A percentile compares a stretch with the other conserved stretches of the same genome.
Evolutionary conservation across 2,888 invertebrate species (phyloP).

Genomic region (Apoda limacodes): DNA sequence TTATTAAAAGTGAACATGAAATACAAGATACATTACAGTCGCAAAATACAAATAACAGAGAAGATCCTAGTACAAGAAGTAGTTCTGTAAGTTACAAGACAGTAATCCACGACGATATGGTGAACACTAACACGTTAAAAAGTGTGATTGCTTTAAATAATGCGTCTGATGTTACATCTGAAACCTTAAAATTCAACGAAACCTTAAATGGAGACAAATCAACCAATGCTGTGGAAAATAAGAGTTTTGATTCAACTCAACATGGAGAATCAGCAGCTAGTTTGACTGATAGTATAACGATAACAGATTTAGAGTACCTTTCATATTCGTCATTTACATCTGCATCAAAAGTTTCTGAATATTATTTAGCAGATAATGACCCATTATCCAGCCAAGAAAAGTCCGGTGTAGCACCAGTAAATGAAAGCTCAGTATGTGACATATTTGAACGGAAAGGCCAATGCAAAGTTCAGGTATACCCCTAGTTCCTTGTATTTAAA

Average conservation of each 20-base stretch:
- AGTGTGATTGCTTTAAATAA: too few species aligned
- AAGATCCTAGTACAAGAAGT: too few species aligned
- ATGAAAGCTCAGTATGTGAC: conserved; percentile 30
- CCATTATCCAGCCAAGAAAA: conserved; percentile 18
- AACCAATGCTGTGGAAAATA: too few species aligned
- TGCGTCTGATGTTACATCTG: too few species aligned
- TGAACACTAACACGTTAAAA: conserved; percentile 21
- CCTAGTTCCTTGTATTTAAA: too few species aligned
- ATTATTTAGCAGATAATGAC: conserved; percentile 36
- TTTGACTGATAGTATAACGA: conserved; percentile 21
- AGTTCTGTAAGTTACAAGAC: conserved; percentile 29
- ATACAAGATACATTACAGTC: too few species aligned
- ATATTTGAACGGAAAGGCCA: conserved; percentile 45
- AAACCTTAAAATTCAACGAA: too few species aligned
- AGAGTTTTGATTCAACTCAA: conserved; percentile 25
- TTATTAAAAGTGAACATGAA: too few species aligned
- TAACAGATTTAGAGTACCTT: too few species aligned
- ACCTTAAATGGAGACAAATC: too few species aligned
- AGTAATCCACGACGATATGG: conserved; percentile 24
- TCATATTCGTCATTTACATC: too few species aligned
- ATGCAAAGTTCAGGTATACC: conserved; percentile 28
- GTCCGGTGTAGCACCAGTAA: conserved; percentile 14
- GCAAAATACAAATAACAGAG: too few species aligned
- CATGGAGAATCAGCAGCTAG: conserved; percentile 25
- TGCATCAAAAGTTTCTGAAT: conserved; percentile 38